phyloP scores from a whole-genome alignment of 2,888 invertebrate species.

The Alviniconcha strummeri region DNA sequence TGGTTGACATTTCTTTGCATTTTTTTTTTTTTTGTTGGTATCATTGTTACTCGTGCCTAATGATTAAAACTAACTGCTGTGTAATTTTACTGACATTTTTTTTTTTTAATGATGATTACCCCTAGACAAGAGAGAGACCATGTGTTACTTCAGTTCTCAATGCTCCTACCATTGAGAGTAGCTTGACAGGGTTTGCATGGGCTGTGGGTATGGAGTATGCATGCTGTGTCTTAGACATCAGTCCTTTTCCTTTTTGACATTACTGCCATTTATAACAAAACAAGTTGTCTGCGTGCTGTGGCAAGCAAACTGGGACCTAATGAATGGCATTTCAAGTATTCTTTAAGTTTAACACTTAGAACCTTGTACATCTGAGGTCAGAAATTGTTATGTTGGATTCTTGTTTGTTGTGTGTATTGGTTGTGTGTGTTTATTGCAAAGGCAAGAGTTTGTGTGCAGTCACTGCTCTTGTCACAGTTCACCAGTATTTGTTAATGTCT shows the following conservation, averaged over 20 bases:
- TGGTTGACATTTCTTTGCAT: neutral
- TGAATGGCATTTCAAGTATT: neutral
- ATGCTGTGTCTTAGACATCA: conserved; percentile 35
- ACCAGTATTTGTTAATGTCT: too few relatives aligned
- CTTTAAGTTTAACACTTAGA: too few relatives aligned
- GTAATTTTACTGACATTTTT: conserved; percentile 4
- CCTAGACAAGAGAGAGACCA: neutral
- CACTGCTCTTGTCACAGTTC: too few relatives aligned
- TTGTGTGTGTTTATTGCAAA: too few relatives aligned
- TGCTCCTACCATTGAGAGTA: conserved; percentile 19
- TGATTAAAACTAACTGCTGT: conserved; percentile 23
- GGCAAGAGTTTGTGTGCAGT: too few relatives aligned
- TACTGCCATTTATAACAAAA: neutral
- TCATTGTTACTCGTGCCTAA: conserved; percentile 21
- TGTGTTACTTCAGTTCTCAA: neutral
- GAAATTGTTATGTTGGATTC: too few relatives aligned
- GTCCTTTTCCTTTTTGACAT: conserved; percentile 20
- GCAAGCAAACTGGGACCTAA: conserved; percentile 33
- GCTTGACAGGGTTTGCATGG: conserved; percentile 31
- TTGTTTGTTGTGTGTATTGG: too few relatives aligned
- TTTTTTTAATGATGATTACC: neutral
- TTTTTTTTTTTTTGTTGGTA: too few relatives aligned
- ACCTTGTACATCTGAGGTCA: too few relatives aligned
- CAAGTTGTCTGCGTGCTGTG: neutral
- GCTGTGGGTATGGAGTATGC: conserved; percentile 33